Evolutionary conservation across 1,140 invertebrate species (phyloP), one percentile per base, ranked within the genome.

Genomic region (Apis florea): DNA sequence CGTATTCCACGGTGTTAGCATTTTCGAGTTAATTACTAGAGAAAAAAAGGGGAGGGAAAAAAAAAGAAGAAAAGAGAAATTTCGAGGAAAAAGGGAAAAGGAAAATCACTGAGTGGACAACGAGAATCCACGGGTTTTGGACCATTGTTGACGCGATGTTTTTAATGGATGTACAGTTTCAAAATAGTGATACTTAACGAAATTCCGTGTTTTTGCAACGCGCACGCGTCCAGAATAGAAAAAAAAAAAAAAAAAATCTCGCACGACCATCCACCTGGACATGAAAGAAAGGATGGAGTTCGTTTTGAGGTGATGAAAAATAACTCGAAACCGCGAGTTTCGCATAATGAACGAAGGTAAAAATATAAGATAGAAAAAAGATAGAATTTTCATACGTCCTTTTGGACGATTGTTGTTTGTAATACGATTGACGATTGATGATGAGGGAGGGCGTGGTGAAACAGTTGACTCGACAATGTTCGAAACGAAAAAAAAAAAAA

Each of bases 11-110:
- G 53, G 71, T 74, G 79, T 74, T 63, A 61, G 79, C 79, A 54
- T 77, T 82, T 82, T 82, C 63, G 73, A 82, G 79, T 82, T 82
- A 77, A 82, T 82, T 82, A 82, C 73, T 31, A 47, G 8, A 24
- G 11, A 61, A 53, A 70, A 56, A n/a, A n/a, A 15, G 58, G 24
- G 1, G 0, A 4, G 40, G 17, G 31, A 6, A 19, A 56, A 19
- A 17, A 1, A 17, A 17, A 54, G 47, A 58, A 17, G 51, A 13
- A 24, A 1, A 51, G n/a, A 19, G 21, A 21, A 31, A 67, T 59
- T 64, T 17, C 15, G 21, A 56, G 13, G 15, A 51, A 51, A 8
- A 4, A n/a, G 49, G 19, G 21, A 40, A 56, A 56, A 56, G 19
- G 11, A 72, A 70, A 58, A 76, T 17, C 56, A n/a, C n/a, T 26